Conservation (phyloP, 2,113 vertebrate species). For the Sylvilagus bachmani region DNA sequence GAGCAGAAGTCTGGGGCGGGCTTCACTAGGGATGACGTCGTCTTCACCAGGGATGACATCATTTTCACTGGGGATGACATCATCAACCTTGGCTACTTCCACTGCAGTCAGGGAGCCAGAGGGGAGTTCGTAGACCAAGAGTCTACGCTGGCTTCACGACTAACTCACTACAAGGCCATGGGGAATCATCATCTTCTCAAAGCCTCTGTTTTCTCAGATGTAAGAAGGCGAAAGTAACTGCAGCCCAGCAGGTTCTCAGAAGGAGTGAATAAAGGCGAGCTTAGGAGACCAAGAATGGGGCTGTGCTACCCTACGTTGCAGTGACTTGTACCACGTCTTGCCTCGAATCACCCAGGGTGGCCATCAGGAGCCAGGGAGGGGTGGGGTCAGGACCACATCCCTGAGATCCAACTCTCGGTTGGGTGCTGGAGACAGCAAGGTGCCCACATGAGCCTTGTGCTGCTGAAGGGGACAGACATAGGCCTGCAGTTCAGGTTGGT, state of each 20-base stretch:
- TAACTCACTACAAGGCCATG: background rate
- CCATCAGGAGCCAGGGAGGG: too few species aligned
- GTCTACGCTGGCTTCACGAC: background rate
- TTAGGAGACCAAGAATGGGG: fast-evolving
- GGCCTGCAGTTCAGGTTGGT: background rate
- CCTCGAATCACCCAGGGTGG: background rate
- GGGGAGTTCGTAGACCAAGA: background rate
- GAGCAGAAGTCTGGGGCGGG: too few species aligned
- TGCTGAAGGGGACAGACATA: background rate
- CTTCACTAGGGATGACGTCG: too few species aligned
- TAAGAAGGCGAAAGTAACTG: too few species aligned
- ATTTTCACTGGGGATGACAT: background rate
- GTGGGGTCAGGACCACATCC: background rate
- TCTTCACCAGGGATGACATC: too few species aligned
- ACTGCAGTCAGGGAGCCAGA: background rate
- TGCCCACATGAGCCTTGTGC: too few species aligned
- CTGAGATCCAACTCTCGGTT: background rate
- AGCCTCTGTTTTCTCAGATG: background rate
- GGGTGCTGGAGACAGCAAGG: background rate
- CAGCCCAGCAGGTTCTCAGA: fast-evolving
- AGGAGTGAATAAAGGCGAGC: fast-evolving
- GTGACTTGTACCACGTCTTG: fast-evolving
- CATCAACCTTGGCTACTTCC: background rate
- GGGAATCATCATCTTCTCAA: background rate
- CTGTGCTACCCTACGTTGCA: fast-evolving